Conservation (phyloP, 1,140 invertebrate species). For the Papilio dardanus region DNA sequence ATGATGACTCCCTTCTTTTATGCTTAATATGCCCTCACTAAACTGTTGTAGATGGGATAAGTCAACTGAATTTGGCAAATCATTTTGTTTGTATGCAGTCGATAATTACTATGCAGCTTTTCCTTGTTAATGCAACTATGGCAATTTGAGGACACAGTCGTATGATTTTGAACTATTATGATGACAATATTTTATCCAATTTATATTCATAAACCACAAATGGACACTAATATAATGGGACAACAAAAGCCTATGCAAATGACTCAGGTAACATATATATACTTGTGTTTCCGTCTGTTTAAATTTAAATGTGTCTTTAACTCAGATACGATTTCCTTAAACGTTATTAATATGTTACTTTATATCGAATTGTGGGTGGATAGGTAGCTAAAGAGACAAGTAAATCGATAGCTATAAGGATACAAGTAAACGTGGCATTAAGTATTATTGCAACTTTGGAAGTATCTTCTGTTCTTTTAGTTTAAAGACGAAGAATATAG, state of each 20-base stretch:
- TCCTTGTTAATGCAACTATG: background rate
- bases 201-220: background rate
- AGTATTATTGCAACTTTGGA: background rate
- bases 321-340: slow-evolving; percentile 10
- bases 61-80: no score
- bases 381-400: background rate
- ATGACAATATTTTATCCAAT: background rate
- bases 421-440: background rate
- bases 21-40: no score
- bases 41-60: no score
- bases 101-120: background rate
- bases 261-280: slow-evolving; percentile 12
- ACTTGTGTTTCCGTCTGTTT: slow-evolving; percentile 15
- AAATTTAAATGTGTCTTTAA: slow-evolving; percentile 8
- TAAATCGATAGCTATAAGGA: background rate
- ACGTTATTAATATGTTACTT: background rate
- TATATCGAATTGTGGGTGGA: slow-evolving; percentile 2
- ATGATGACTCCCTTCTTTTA: no score
- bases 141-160: background rate
- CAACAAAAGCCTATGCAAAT: background rate
- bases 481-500: no score
- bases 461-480: background rate
- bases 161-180: background rate
- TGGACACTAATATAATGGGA: background rate
- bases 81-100: background rate